Percentiles rank a stretch among this genome's conserved stretches.
Conservation (phyloP, 1,140 invertebrate genomes). For the Zaprionus camerounensis region DNA sequence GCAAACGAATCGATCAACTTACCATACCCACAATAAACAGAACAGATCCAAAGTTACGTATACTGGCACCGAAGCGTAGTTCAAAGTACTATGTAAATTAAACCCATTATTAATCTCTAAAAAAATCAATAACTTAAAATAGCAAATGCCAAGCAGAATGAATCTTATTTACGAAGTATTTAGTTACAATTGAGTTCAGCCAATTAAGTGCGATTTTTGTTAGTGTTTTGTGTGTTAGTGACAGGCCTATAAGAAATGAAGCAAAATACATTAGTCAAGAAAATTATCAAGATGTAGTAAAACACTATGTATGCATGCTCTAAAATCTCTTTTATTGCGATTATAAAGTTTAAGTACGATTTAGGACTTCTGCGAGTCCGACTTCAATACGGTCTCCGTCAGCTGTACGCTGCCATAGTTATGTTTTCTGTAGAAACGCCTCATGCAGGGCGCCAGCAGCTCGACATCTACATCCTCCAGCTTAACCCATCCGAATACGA, state of each 20-base stretch:
- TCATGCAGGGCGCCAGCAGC: slow-evolving; percentile 63
- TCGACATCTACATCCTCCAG: slow-evolving; percentile 62
- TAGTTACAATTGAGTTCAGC: background rate
- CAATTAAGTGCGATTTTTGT: background rate
- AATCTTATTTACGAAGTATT: slow-evolving; percentile 8
- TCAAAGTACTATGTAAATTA: slow-evolving; percentile 89
- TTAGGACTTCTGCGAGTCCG: slow-evolving; percentile 42
- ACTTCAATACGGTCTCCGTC: slow-evolving; percentile 43
- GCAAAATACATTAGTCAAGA: background rate
- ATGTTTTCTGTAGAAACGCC: slow-evolving; percentile 36
- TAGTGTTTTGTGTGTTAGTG: slow-evolving; percentile 18
- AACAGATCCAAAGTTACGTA: slow-evolving; percentile 89
- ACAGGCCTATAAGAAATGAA: background rate
- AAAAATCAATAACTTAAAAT: background rate
- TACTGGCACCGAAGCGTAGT: slow-evolving; percentile 89
- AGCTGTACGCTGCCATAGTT: slow-evolving; percentile 62
- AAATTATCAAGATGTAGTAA: slow-evolving; percentile 17
- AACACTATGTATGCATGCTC: slow-evolving; percentile 36
- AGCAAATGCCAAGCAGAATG: background rate
- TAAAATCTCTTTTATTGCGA: slow-evolving; percentile 34
- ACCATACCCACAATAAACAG: slow-evolving; percentile 90
- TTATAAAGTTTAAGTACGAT: slow-evolving; percentile 26
- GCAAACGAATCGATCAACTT: slow-evolving; percentile 75
- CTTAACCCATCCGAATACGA: slow-evolving; percentile 56
- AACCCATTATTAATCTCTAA: slow-evolving; percentile 7